These are phyloP conservation scores for Mya arenaria DNA, from an alignment of 1,140 invertebrate genomes.

Conservation along the genomic window DNA sequence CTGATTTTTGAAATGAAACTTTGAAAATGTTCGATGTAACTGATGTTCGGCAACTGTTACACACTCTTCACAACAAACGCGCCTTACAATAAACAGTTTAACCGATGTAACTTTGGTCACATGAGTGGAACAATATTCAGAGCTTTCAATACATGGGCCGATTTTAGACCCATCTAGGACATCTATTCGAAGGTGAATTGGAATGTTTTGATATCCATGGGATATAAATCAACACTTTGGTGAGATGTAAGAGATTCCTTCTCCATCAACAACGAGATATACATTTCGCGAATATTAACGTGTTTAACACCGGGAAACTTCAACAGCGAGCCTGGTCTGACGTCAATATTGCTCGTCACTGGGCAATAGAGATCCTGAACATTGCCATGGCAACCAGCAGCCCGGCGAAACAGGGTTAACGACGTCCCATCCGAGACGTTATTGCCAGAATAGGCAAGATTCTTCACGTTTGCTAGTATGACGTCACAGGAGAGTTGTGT, in stretches of 20 bases:
- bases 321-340: not conserved
- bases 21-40: not conserved
- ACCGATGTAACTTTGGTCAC: not conserved
- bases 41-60: not conserved
- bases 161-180: not conserved
- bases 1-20: no score
- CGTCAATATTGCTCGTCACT: not conserved
- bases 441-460: conserved; percentile 13
- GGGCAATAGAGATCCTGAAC: conserved; percentile 14
- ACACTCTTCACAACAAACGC: not conserved
- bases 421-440: conserved; percentile 24
- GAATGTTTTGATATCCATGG: conserved; percentile 53
- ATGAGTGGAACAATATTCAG: no score
- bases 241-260: not conserved
- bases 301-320: not conserved
- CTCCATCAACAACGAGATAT: conserved; percentile 10
- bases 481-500: conserved; percentile 35
- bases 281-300: conserved; percentile 25
- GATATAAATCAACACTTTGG: conserved; percentile 6
- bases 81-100: not conserved
- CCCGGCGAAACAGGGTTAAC: conserved; percentile 34
- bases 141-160: not conserved
- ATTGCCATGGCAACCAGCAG: conserved; percentile 12
- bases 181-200: not conserved
- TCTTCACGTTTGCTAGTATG: conserved; percentile 42